A percentile compares a stretch with the other conserved stretches of the same genome.
Conservation (phyloP, 2,888 invertebrate species). For the Aproaerema taeniolella region DNA sequence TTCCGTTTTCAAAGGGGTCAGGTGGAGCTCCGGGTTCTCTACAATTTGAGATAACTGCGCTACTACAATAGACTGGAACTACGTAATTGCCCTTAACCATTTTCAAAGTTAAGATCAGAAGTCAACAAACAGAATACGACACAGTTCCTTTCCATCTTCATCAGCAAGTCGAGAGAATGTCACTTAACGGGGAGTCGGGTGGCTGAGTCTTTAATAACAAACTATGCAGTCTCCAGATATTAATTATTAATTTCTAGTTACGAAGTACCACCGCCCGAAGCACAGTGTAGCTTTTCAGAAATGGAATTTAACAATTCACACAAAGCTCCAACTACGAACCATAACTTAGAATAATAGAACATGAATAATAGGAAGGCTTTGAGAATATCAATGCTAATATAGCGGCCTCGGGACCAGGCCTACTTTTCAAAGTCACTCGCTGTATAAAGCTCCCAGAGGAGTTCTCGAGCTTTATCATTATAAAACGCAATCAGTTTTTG, state of each 20-base stretch:
- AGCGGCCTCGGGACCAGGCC: slow-evolving; percentile 1
- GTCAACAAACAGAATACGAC: no score
- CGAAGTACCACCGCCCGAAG: slow-evolving; percentile 50
- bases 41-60: no score
- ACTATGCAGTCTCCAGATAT: slow-evolving; percentile 52
- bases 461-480: slow-evolving; percentile 9
- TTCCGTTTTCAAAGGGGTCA: no score
- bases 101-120: no score
- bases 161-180: background rate
- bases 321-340: slow-evolving; percentile 55
- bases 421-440: slow-evolving; percentile 11
- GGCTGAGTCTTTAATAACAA: slow-evolving; percentile 5
- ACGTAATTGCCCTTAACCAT: no score
- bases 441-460: slow-evolving; percentile 3
- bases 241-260: slow-evolving; percentile 73
- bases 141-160: no score
- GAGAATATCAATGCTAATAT: slow-evolving; percentile 15
- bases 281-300: slow-evolving; percentile 53
- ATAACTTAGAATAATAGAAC: slow-evolving; percentile 48
- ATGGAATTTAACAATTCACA: slow-evolving; percentile 74
- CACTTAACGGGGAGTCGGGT: background rate
- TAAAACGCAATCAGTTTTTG: slow-evolving; percentile 8
- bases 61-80: no score
- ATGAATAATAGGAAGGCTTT: slow-evolving; percentile 33
- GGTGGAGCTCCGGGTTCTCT: no score